Conservation (phyloP, 1,140 invertebrate species). For the Lordiphosa clarofinis region DNA sequence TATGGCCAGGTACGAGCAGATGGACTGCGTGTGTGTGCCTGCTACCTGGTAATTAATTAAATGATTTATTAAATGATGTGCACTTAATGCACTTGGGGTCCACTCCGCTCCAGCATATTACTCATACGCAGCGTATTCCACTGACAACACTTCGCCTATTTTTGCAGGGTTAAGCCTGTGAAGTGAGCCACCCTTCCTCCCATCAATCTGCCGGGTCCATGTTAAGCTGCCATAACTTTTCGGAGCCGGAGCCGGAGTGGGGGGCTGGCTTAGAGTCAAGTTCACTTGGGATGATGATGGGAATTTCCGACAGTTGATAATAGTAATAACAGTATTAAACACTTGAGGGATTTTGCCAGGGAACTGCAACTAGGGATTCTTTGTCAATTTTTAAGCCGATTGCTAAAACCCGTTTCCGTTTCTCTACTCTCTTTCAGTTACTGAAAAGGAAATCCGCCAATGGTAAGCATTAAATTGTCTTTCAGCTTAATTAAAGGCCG, state of each 20-base stretch:
- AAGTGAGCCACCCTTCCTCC: constrained; percentile 18
- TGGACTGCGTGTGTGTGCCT: background rate
- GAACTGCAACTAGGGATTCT: background rate
- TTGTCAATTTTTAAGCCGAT: constrained; percentile 26
- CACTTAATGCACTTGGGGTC: constrained; percentile 27
- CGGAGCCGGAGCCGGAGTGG: too few species aligned
- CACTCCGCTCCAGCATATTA: constrained; percentile 21
- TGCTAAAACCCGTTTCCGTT: constrained; percentile 2
- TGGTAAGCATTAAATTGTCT: constrained; percentile 83
- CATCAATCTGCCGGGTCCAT: constrained; percentile 43
- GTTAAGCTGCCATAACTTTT: constrained; percentile 51
- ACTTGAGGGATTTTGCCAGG: too few species aligned
- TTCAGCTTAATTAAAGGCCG: too few species aligned
- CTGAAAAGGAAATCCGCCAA: constrained; percentile 91
- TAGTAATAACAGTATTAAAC: too few species aligned
- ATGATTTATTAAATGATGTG: constrained; percentile 67
- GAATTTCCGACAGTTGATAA: too few species aligned
- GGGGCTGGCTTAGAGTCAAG: too few species aligned
- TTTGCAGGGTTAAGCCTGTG: constrained; percentile 39
- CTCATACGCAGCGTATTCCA: constrained; percentile 30
- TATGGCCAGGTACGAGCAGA: background rate
- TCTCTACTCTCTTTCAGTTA: constrained; percentile 83
- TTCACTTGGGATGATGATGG: too few species aligned
- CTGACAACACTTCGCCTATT: background rate
- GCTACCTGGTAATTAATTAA: constrained; percentile 57